Base-by-base conservation (phyloP, 1,140 invertebrate species). In the Drosophila parvula region DNA sequence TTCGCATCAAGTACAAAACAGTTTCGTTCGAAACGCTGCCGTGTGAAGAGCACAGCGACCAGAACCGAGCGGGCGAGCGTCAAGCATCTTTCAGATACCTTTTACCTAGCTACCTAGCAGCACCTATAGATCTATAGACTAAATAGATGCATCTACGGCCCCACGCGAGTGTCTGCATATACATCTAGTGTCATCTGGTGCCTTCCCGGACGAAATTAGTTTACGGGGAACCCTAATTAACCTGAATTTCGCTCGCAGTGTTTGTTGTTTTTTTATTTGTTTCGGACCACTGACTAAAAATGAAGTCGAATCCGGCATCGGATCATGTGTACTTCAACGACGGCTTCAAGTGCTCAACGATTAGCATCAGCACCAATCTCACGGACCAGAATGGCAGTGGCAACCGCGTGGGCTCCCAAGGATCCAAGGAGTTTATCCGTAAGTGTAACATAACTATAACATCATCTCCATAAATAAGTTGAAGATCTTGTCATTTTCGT, bases 281-380 rank as follows among this genome's bases (percentile, higher is more conserved):
- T 38, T 30, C 18, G 16, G 18, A 22, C 36, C 41, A 32, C 55
- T 14, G 32, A 32, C 45, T 38, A 9, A 86, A 67, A 58, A 91
- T 91, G 82, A 91, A 91, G 55, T 59, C 78, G 22, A 91, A 90
- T 75, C 85, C 90, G 34, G 85, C 84, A 44, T 79, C 75, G 53
- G 70, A 91, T 79, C 90, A 91, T 77, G 85, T 90, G 10, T 91
- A 92, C 57, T 75, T 91, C 28, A 92, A 92, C 61, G 89, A 92
- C 45, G 89, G 78, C 36, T 81, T 91, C 48, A 91, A 91, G 55
- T 91, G 89, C 69, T 91, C 91, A 28, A 80, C 91, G 7, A 84
- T 91, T 22, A 90, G 85, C 59, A 92, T 92, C 7, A 81, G 71
- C 40, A 82, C 70, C 3, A 79, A 91, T 18, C 10, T 77, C 9